Base-by-base conservation (phyloP, 2,797 vertebrate species). In the Gymnocypris eckloni region DNA sequence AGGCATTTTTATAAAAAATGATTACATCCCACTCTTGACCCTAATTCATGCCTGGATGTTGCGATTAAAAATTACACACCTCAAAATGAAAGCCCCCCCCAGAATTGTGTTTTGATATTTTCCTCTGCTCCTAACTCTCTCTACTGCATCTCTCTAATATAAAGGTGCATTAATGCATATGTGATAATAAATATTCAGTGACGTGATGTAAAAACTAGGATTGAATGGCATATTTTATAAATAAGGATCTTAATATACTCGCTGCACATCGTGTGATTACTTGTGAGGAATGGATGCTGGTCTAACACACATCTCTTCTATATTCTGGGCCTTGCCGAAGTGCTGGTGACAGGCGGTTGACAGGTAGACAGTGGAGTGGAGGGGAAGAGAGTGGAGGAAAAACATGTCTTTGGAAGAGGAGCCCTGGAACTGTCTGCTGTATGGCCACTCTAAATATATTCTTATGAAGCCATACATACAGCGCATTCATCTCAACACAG, bases 341-440 rank as follows among this genome's bases (percentile, higher is more conserved):
- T 86, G 64, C 59, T 37, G 66, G 85, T 86, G 86, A 86, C 85
- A 88, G 81, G 72, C 50, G 59, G 79, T 61, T 93, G 93, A 94
- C 93, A 94, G 92, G 81, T 39, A 91, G 89, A 89, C 91, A 88
- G 90, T 89, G 86, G 90, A 92, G 89, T 90, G 77, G 91, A 92
- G 91, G 52, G 93, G 93, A 92, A 92, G 90, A 77, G 45, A 77
- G 76, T 86, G 52, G 64, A 72, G 67, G 79, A 70, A 84, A 82
- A 80, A 79, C 48, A 85, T 45, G 64, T 79, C 72, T 64, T 56
- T 82, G 75, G 56, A 73, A 79, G 48, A 73, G 56, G 78, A 79
- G 11, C 67, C 52, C 84, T 80, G 66, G 54, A 84, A 73, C 80
- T 85, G 82, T 85, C 86, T 84, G 72, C 79, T 45, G 50, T 87